These are phyloP conservation scores for Vanessa atalanta DNA, from an alignment of 1,140 invertebrate genomes.

Conservation along the genomic window DNA sequence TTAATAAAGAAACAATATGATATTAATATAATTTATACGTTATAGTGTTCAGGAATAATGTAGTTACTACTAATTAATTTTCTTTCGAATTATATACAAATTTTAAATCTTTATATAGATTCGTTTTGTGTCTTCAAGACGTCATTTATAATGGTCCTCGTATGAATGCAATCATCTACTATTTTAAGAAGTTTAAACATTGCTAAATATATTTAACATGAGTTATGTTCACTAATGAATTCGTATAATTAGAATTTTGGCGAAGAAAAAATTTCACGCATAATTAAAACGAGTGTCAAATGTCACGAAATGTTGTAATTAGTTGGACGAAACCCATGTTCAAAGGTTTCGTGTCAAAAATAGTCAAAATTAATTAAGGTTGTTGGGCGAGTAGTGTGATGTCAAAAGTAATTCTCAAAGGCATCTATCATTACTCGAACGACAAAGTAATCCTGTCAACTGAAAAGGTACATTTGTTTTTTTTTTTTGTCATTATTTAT, in stretches of 20 bases:
- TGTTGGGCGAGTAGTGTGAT: background rate
- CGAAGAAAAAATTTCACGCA: background rate
- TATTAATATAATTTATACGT: no score
- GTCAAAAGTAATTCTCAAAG: background rate
- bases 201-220: no score
- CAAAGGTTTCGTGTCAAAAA: slow-evolving; percentile 1
- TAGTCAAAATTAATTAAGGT: background rate
- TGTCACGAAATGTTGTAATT: slow-evolving; percentile 20
- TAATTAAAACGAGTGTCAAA: slow-evolving; percentile 9
- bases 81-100: no score
- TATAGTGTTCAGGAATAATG: no score
- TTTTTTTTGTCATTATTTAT: background rate
- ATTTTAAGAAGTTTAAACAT: no score
- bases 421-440: background rate
- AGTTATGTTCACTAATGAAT: background rate
- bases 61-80: no score
- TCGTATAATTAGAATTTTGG: slow-evolving; percentile 17
- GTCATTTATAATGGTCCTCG: no score
- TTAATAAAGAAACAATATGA: no score
- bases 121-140: no score
- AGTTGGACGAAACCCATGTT: slow-evolving; percentile 6
- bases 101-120: no score
- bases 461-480: background rate
- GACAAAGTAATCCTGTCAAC: background rate
- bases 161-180: no score